Conservation (phyloP, 2,888 invertebrate genomes). For the Sepiola atlantica region DNA sequence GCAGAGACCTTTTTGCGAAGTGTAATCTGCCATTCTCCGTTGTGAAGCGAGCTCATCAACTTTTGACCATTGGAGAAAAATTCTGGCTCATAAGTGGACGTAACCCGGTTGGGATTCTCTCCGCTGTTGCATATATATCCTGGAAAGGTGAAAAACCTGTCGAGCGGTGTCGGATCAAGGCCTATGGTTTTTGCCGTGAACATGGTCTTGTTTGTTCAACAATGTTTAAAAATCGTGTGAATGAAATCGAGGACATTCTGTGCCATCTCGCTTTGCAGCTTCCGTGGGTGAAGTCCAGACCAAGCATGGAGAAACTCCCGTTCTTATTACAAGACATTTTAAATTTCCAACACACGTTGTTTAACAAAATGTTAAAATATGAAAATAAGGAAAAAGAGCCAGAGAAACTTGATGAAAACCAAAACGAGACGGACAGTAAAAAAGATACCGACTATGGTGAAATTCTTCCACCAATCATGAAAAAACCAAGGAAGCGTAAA, state of each 20-base stretch:
- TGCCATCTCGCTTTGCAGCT: conserved; percentile 37
- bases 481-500: background rate
- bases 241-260: conserved; percentile 14
- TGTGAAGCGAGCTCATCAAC: background rate
- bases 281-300: background rate
- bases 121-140: background rate
- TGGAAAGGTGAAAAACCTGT: conserved; percentile 36
- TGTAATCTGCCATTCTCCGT: background rate
- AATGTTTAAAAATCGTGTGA: background rate
- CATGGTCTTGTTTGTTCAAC: background rate
- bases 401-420: background rate
- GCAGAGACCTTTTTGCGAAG: background rate
- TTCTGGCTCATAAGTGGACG: conserved; percentile 16
- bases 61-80: background rate
- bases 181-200: background rate
- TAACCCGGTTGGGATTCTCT: conserved; percentile 22
- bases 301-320: background rate
- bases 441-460: background rate
- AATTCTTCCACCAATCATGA: conserved; percentile 40
- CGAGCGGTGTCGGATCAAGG: background rate
- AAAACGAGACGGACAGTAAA: background rate
- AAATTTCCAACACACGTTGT: background rate
- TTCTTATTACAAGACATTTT: background rate
- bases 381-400: background rate
- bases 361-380: background rate